These are phyloP conservation scores for Hydrolagus affinis DNA, from an alignment of 2,113 vertebrate species.

Conservation along the genomic window DNA sequence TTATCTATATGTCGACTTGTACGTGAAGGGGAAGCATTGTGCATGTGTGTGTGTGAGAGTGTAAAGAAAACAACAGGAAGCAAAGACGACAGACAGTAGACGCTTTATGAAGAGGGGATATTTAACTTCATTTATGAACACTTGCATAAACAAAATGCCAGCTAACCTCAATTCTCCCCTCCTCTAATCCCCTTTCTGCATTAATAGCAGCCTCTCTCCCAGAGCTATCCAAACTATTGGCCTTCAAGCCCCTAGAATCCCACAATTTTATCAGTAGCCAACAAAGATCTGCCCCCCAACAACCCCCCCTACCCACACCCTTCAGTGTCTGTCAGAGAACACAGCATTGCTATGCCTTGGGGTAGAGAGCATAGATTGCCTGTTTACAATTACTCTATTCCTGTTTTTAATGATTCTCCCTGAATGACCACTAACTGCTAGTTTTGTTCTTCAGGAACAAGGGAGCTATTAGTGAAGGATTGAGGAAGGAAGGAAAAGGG, in stretches of 20 bases:
- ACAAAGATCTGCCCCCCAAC: slow-evolving; percentile 30
- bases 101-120: slow-evolving; percentile 10
- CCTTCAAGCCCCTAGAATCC: slow-evolving; percentile 20
- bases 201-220: background rate
- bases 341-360: slow-evolving; percentile 42
- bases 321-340: slow-evolving; percentile 41
- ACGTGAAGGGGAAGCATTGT: slow-evolving; percentile 9
- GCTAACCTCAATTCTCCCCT: slow-evolving; percentile 1
- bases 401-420: slow-evolving; percentile 68
- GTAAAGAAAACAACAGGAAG: slow-evolving; percentile 22
- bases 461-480: slow-evolving; percentile 69
- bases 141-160: background rate
- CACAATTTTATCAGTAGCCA: slow-evolving; percentile 36
- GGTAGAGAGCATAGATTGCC: slow-evolving; percentile 43
- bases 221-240: slow-evolving; percentile 14
- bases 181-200: slow-evolving; percentile 3
- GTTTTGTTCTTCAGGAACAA: slow-evolving; percentile 68
- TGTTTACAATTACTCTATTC: slow-evolving; percentile 68
- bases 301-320: slow-evolving; percentile 31
- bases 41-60: no score
- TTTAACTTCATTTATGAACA: slow-evolving; percentile 4
- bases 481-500: slow-evolving; percentile 68
- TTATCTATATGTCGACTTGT: background rate
- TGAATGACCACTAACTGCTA: slow-evolving; percentile 66
- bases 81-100: background rate